phyloP scores from a whole-genome alignment of 1,140 invertebrate genomes.

The Heliconius melpomene region DNA sequence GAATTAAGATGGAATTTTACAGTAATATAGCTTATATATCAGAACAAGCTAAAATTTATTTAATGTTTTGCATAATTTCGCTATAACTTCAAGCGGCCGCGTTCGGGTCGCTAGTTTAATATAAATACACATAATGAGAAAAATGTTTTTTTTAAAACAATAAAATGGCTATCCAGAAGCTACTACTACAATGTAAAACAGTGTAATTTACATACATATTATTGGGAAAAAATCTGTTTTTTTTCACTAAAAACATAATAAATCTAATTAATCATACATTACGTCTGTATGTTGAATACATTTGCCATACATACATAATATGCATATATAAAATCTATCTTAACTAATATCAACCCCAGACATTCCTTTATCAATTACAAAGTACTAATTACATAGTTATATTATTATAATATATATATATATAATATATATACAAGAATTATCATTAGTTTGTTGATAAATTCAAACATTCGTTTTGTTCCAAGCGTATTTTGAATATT shows the following conservation, averaged over 20 bases:
- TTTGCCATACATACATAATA: not conserved
- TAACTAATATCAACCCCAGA: slow-evolving; percentile 4
- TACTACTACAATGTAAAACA: not conserved
- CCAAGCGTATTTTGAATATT: slow-evolving; percentile 15
- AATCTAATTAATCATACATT: slow-evolving; percentile 8
- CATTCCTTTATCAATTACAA: not conserved
- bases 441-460: not conserved
- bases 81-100: no score
- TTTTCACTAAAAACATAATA: not conserved
- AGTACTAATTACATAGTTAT: slow-evolving; percentile 10
- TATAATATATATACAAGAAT: not conserved
- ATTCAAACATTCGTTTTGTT: slow-evolving; percentile 6
- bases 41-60: no score
- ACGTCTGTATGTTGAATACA: slow-evolving; percentile 5
- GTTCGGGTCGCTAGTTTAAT: no score
- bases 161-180: not conserved
- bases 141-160: not conserved
- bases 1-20: no score
- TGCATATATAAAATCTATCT: slow-evolving; percentile 10
- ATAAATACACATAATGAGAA: not conserved
- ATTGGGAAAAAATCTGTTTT: not conserved
- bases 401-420: no score
- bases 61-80: no score
- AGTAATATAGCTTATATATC: no score
- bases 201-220: not conserved